These are phyloP conservation scores for Venusia cambrica DNA, from an alignment of 2,888 invertebrate genomes.

Conservation along the genomic window DNA sequence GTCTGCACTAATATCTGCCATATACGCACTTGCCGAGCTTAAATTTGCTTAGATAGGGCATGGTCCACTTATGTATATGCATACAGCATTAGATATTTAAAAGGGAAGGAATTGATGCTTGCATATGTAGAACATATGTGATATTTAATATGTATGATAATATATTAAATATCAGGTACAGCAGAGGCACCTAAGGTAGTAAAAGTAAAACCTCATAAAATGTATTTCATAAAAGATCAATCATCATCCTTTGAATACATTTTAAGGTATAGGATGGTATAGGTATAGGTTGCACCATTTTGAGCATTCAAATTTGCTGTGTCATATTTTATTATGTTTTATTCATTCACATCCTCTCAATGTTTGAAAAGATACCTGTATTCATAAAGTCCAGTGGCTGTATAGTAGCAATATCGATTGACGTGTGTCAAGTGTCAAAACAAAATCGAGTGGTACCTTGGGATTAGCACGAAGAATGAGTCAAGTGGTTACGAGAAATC, in stretches of 20 bases:
- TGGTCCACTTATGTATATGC: too few relatives aligned
- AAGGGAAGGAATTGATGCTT: too few relatives aligned
- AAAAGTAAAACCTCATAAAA: constrained; percentile 1
- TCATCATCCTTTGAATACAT: constrained; percentile 24
- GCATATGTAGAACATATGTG: too few relatives aligned
- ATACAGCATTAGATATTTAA: too few relatives aligned
- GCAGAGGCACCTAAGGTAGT: constrained; percentile 17
- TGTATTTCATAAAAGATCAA: constrained; percentile 19
- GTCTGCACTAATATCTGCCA: too few relatives aligned
- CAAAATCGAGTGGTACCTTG: constrained; percentile 76
- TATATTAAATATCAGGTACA: too few relatives aligned
- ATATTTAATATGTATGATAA: too few relatives aligned
- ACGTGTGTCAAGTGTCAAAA: constrained; percentile 70
- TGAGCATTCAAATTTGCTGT: constrained; percentile 40
- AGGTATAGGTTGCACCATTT: constrained; percentile 22
- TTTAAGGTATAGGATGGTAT: constrained; percentile 12
- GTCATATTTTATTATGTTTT: constrained; percentile 53
- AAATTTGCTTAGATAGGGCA: too few relatives aligned
- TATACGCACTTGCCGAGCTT: too few relatives aligned
- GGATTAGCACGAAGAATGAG: constrained; percentile 49
- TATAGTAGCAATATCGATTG: constrained; percentile 30
- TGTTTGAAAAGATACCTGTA: constrained; percentile 35
- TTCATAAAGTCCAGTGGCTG: constrained; percentile 39
- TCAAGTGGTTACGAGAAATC: constrained; percentile 40
- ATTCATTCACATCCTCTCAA: constrained; percentile 49